Conservation (phyloP, 2,888 invertebrate genomes). For the Hydropsyche betteni region DNA sequence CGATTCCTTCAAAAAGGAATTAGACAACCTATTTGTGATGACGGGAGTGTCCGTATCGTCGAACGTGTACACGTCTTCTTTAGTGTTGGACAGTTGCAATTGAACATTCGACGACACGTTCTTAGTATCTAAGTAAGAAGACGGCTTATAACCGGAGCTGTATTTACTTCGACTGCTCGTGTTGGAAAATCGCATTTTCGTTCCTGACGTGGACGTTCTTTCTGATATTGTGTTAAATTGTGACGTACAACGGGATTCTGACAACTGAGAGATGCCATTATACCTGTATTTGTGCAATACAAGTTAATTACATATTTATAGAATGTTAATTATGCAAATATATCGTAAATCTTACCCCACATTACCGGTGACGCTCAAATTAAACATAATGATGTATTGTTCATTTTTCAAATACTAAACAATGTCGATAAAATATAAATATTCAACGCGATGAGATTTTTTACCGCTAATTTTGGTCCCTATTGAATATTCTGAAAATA, state of each 20-base stretch:
- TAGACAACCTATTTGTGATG: constrained; percentile 43
- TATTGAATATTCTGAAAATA: constrained; percentile 46
- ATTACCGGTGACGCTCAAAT: constrained; percentile 67
- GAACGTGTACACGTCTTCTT: constrained; percentile 64
- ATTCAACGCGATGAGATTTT: constrained; percentile 53
- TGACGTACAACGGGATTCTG: constrained; percentile 63
- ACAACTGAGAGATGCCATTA: constrained; percentile 66
- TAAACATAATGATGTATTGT: constrained; percentile 62
- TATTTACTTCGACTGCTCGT: constrained; percentile 58
- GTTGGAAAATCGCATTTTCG: constrained; percentile 61
- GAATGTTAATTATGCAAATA: neutral
- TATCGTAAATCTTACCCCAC: constrained; percentile 60
- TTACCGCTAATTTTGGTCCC: constrained; percentile 52
- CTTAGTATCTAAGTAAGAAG: constrained; percentile 50
- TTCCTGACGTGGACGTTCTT: constrained; percentile 57
- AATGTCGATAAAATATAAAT: neutral
- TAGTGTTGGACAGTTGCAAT: constrained; percentile 24
- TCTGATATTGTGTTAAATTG: constrained; percentile 64
- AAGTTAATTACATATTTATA: neutral
- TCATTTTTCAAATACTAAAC: constrained; percentile 55
- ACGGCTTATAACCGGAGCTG: constrained; percentile 65
- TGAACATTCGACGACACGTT: constrained; percentile 3
- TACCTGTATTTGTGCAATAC: constrained; percentile 56
- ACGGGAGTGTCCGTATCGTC: constrained; percentile 65
- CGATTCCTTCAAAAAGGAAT: constrained; percentile 26